Percentiles rank a stretch among this genome's conserved stretches.
These are phyloP conservation scores for Halictus ligatus DNA, from an alignment of 2,888 invertebrate species.

Conservation along the genomic window DNA sequence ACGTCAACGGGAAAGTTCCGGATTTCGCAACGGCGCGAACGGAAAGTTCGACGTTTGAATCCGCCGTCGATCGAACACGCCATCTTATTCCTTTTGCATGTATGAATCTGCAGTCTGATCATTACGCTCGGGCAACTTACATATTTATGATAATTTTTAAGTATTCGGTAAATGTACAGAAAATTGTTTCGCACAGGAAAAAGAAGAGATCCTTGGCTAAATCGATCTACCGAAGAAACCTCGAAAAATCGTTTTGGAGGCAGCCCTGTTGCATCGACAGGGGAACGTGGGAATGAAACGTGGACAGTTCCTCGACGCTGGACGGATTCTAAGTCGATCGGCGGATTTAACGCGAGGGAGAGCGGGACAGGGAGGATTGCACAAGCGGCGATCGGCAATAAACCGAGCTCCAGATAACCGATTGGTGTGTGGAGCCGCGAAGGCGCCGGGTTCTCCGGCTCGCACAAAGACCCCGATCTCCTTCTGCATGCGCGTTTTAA, in stretches of 20 bases:
- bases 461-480: neutral
- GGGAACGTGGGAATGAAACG: slow-evolving; percentile 11
- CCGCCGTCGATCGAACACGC: slow-evolving; percentile 64
- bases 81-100: neutral
- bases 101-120: no score
- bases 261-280: neutral
- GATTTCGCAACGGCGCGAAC: slow-evolving; percentile 77
- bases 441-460: slow-evolving; percentile 25
- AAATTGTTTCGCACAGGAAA: no score
- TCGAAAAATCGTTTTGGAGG: slow-evolving; percentile 7
- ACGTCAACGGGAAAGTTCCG: slow-evolving; percentile 76
- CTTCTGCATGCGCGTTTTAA: slow-evolving; percentile 34
- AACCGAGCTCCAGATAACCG: slow-evolving; percentile 32
- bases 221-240: no score
- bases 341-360: slow-evolving; percentile 24
- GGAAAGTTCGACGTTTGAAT: slow-evolving; percentile 77
- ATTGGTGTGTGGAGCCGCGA: slow-evolving; percentile 21
- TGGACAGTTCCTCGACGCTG: slow-evolving; percentile 39
- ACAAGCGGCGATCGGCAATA: slow-evolving; percentile 33
- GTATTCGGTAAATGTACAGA: no score
- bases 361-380: slow-evolving; percentile 33
- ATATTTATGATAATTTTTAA: no score
- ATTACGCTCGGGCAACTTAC: no score
- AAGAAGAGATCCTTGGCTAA: no score
- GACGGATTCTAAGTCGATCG: slow-evolving; percentile 23